These are phyloP conservation scores for Arctia plantaginis DNA, from an alignment of 2,888 invertebrate species.

Conservation along the genomic window DNA sequence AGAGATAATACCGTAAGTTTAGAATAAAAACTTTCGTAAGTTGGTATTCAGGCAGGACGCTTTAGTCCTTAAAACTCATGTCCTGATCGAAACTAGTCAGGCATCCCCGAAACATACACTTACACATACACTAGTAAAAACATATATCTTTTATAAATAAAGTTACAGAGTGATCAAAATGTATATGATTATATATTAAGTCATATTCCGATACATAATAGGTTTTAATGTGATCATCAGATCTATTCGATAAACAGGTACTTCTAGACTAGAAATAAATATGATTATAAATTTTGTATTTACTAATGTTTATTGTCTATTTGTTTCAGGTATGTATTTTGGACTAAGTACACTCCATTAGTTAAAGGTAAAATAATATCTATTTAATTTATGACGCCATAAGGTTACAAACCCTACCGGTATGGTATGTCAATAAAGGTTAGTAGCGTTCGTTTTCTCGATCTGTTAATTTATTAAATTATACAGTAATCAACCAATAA, in stretches of 20 bases:
- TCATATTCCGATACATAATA: neutral
- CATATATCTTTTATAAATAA: too few relatives aligned
- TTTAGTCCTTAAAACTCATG: neutral
- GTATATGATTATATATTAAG: neutral
- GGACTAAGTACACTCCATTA: neutral
- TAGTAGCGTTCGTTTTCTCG: slow-evolving; percentile 45
- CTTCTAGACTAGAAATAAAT: neutral
- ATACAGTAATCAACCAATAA: slow-evolving; percentile 39
- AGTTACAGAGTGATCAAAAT: neutral
- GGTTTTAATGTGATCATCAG: neutral
- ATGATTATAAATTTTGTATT: neutral
- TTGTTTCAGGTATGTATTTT: slow-evolving; percentile 66
- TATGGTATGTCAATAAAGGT: slow-evolving; percentile 29
- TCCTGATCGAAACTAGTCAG: too few relatives aligned
- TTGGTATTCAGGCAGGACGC: neutral
- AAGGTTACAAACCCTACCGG: slow-evolving; percentile 26
- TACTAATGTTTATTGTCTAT: slow-evolving; percentile 20
- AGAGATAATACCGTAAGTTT: too few relatives aligned
- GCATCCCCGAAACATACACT: neutral
- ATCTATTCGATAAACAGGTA: neutral
- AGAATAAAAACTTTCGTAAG: too few relatives aligned
- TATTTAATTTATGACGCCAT: slow-evolving; percentile 14
- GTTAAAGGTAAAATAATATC: slow-evolving; percentile 6
- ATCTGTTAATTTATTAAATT: slow-evolving; percentile 57
- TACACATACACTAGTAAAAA: too few relatives aligned